Evolutionary conservation across 2,113 vertebrate genomes (phyloP).

Genomic region (Trichechus manatus): DNA sequence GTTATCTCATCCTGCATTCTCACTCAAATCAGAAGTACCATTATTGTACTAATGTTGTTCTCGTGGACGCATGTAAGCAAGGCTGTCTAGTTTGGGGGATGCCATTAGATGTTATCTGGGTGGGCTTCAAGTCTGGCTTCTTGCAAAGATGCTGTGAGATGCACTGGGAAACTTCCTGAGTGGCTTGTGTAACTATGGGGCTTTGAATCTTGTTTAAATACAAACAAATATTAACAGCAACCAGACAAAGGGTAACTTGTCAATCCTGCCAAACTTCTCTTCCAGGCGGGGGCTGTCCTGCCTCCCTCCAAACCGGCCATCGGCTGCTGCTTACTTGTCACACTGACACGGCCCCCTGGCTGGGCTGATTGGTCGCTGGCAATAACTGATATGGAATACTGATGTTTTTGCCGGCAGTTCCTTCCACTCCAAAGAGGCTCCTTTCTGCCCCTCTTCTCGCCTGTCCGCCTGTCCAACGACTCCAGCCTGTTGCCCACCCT

Average conservation of each 20-base stretch:
- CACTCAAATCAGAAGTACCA: not conserved
- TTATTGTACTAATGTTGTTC: not conserved
- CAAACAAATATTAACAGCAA: not conserved
- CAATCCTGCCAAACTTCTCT: not conserved
- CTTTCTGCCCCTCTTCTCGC: constrained; percentile 63
- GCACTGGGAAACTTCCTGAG: not conserved
- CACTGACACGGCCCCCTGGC: constrained; percentile 82
- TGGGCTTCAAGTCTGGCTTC: not conserved
- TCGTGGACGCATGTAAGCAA: not conserved
- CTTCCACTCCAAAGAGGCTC: constrained; percentile 84
- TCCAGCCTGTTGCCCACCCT: not conserved
- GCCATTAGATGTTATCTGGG: not conserved
- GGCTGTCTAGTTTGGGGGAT: not conserved
- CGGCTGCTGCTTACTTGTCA: constrained; percentile 83
- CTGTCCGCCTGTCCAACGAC: not conserved
- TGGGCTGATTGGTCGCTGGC: constrained; percentile 89
- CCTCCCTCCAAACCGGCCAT: constrained; percentile 59
- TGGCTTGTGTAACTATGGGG: not conserved
- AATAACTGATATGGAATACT: constrained; percentile 88
- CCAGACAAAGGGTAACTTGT: not conserved
- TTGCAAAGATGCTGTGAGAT: not conserved
- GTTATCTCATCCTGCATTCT: not conserved
- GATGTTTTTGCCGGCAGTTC: constrained; percentile 84
- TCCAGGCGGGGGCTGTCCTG: not conserved
- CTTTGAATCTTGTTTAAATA: constrained; percentile 5